Conservation (phyloP, 2,797 vertebrate species). For the Chiropotes sagulatus region DNA sequence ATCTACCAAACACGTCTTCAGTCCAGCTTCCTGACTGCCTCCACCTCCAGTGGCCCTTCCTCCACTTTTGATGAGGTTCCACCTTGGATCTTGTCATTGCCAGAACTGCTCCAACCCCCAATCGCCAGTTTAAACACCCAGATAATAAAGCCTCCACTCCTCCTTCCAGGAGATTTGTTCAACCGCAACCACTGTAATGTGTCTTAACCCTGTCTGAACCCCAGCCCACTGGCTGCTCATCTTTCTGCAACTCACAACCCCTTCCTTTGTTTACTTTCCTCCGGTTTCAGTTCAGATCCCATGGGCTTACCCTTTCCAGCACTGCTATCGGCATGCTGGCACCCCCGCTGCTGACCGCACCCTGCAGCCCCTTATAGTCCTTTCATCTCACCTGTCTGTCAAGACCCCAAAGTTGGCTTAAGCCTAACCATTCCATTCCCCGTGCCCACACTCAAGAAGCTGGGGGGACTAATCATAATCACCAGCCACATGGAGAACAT, state of each 20-base stretch:
- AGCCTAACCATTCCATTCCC: neutral
- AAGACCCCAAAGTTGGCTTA: no score
- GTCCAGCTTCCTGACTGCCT: neutral
- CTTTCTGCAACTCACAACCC: neutral
- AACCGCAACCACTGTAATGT: neutral
- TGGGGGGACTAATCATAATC: rapidly evolving
- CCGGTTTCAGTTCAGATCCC: neutral
- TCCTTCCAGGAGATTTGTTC: neutral
- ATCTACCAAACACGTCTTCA: neutral
- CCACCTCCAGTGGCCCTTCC: neutral
- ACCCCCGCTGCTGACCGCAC: rapidly evolving
- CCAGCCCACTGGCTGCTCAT: neutral
- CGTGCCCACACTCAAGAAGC: neutral
- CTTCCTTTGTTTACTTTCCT: rapidly evolving
- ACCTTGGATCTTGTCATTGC: neutral
- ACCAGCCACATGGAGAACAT: rapidly evolving
- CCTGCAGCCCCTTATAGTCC: neutral
- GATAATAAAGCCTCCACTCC: no score
- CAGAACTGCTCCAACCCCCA: neutral
- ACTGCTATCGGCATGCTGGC: neutral
- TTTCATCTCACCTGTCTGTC: neutral
- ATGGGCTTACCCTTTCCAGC: neutral
- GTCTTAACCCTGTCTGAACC: neutral
- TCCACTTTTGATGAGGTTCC: neutral
- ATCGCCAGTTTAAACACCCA: rapidly evolving